Percentiles rank a stretch among this genome's conserved stretches.
These are phyloP conservation scores for Antheraea pernyi DNA, from an alignment of 1,140 invertebrate species.

Conservation along the genomic window DNA sequence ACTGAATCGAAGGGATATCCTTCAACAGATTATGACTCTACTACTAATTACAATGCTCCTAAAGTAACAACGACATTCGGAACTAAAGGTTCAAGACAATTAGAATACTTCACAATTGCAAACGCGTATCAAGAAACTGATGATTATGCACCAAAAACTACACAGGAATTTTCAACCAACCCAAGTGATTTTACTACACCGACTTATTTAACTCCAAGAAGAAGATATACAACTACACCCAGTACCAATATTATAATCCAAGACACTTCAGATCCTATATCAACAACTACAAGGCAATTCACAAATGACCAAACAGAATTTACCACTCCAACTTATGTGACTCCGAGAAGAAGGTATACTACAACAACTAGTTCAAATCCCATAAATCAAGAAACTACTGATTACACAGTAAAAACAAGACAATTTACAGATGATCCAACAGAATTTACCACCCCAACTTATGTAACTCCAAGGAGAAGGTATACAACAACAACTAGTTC, in stretches of 20 bases:
- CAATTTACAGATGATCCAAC: not conserved
- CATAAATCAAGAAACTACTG: not conserved
- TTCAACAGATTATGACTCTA: slow-evolving; percentile 17
- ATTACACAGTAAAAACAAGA: not conserved
- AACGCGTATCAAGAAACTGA: not conserved
- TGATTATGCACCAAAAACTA: not conserved
- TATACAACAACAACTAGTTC: not conserved
- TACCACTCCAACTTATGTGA: not conserved
- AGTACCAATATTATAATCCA: not conserved
- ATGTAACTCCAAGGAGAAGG: not conserved
- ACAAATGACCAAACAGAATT: too few species aligned
- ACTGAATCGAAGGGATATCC: not conserved
- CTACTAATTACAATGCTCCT: slow-evolving; percentile 8
- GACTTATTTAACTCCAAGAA: slow-evolving; percentile 1
- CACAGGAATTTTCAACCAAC: not conserved
- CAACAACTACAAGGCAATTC: too few species aligned
- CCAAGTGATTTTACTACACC: not conserved
- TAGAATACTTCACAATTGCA: slow-evolving; percentile 5
- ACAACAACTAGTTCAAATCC: not conserved
- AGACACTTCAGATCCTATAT: too few species aligned
- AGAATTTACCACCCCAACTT: not conserved
- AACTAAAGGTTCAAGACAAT: not conserved
- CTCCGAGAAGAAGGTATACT: not conserved
- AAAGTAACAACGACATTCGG: not conserved
- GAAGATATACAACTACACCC: not conserved